Evolutionary conservation across 1,140 invertebrate species (phyloP), one percentile per base, ranked within the genome.

Genomic region (Calosoma granatense): DNA sequence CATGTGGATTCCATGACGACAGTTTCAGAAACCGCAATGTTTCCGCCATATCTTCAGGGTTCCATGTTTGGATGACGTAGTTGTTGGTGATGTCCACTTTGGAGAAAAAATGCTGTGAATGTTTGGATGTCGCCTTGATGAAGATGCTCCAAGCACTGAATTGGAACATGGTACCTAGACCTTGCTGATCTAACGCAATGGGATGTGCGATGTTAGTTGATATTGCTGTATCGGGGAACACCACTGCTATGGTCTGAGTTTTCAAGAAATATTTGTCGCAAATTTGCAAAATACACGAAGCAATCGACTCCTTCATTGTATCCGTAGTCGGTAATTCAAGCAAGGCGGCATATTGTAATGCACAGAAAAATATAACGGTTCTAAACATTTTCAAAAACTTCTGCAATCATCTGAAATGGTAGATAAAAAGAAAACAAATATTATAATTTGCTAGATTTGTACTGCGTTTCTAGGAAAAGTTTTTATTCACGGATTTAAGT

Each of bases 1-100:
- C 65, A 36, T 65, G 65, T 0, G 65, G 62, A 60, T 67, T 67
- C 59, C 62, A 63, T n/a, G 51, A 51, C 11, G 3, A 47, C 3
- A 11, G 6, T 47, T 47, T 47, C 6, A 47, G 17, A 17, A 47
- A 47, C 17, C 3, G 9, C 17, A 47, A 36, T 9, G 26, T 36
- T 36, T 6, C 6, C n/a, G 26, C 26, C 6, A 36, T 36, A n/a
- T 36, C 26, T 36, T 9, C n/a, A 36, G 26, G n/a, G 26, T n/a
- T 6, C n/a, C 26, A n/a, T n/a, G n/a, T n/a, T 6, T 36, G n/a
- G n/a, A 36, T 36, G 26, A 36, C n/a, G n/a, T 36, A 36, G 26
- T 36, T 36, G 26, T 36, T n/a, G 6, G 26, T 36, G 6, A 9
- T 36, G 6, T 36, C 26, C n/a, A 36, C n/a, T 6, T 9, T n/a